These are phyloP conservation scores for Ametastegia equiseti DNA, from an alignment of 2,888 invertebrate species.

Conservation along the genomic window DNA sequence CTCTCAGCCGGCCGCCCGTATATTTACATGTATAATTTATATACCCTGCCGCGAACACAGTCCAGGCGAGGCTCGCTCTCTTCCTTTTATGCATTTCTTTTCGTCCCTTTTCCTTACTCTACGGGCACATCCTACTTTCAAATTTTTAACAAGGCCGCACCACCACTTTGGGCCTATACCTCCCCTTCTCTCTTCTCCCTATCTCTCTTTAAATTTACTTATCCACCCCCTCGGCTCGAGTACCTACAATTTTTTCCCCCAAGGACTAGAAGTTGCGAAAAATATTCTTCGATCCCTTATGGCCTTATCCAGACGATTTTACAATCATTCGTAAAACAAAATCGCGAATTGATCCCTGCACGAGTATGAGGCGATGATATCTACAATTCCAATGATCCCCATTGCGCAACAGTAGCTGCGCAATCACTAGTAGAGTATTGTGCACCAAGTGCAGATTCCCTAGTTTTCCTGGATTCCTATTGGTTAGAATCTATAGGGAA, in stretches of 20 bases:
- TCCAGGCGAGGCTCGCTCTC: constrained; percentile 44
- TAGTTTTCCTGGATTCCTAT: too few relatives aligned
- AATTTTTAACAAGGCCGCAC: constrained; percentile 30
- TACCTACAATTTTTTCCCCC: neutral
- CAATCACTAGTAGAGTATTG: too few relatives aligned
- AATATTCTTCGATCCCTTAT: too few relatives aligned
- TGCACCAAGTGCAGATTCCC: too few relatives aligned
- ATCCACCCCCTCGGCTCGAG: neutral
- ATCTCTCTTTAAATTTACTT: too few relatives aligned
- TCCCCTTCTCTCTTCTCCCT: too few relatives aligned
- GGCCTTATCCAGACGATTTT: too few relatives aligned
- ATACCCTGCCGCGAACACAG: constrained; percentile 63
- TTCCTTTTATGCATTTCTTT: constrained; percentile 41
- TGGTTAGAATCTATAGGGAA: too few relatives aligned
- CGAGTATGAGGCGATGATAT: too few relatives aligned
- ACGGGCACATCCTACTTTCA: constrained; percentile 31
- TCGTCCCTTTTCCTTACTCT: constrained; percentile 36
- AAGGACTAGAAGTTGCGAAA: constrained; percentile 22
- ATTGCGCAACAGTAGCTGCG: too few relatives aligned
- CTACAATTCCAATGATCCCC: too few relatives aligned
- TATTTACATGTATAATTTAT: constrained; percentile 75
- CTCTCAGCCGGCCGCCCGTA: constrained; percentile 67
- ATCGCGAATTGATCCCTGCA: neutral
- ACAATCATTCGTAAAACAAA: neutral
- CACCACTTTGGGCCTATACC: neutral